Conservation (phyloP, 2,113 vertebrate species). For the Lichenostomus cassidix region DNA sequence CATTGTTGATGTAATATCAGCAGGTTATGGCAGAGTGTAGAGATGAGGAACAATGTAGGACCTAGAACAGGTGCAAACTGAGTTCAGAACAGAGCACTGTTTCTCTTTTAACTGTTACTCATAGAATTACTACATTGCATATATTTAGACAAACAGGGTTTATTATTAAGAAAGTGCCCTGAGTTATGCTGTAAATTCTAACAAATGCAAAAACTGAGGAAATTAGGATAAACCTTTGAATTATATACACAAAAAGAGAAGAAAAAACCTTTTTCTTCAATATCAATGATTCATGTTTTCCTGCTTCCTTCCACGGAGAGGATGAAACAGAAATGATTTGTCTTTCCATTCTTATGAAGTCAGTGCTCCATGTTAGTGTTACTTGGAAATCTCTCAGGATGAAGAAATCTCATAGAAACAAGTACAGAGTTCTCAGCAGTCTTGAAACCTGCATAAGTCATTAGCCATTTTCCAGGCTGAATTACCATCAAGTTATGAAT, state of each 20-base stretch:
- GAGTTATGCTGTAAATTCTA: neutral
- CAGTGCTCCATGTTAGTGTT: neutral
- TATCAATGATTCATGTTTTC: neutral
- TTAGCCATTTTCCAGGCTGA: slow-evolving; percentile 4
- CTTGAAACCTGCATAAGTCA: slow-evolving; percentile 3
- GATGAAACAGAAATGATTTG: neutral
- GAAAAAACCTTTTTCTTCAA: neutral
- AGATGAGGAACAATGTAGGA: neutral
- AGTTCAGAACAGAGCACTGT: neutral
- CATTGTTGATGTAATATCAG: neutral
- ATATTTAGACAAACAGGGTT: neutral
- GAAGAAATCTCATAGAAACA: neutral
- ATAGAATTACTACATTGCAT: neutral
- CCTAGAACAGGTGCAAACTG: neutral
- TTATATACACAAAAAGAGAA: neutral
- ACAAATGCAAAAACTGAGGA: neutral
- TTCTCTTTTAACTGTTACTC: neutral
- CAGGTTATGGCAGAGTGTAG: neutral
- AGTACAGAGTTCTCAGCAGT: neutral
- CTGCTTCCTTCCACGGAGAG: neutral
- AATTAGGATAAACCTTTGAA: neutral
- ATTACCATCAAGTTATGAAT: neutral
- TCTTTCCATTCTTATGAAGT: neutral
- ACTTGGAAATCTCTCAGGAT: neutral
- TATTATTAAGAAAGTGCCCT: neutral